These are phyloP conservation scores for Dissostichus mawsoni DNA, from an alignment of 2,113 vertebrate genomes.

Conservation along the genomic window DNA sequence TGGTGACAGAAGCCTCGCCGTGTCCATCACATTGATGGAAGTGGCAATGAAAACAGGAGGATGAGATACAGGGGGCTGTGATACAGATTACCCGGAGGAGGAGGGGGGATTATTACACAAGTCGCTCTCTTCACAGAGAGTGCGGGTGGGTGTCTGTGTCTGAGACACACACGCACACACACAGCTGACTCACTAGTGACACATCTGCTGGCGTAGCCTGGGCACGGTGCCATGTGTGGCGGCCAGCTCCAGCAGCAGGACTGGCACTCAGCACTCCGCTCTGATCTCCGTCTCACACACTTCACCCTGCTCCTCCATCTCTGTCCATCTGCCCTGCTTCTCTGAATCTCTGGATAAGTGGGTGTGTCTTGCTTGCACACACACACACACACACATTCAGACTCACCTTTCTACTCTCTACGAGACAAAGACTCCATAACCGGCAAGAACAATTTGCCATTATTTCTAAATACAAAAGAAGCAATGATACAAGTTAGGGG, in stretches of 20 bases:
- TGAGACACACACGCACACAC: conserved; percentile 41
- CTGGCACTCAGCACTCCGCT: conserved; percentile 75
- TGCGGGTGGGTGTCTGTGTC: conserved; percentile 63
- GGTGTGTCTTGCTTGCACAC: conserved; percentile 46
- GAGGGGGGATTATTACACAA: conserved; percentile 59
- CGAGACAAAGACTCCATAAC: conserved; percentile 41
- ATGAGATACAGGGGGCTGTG: conserved; percentile 43
- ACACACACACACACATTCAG: conserved; percentile 9
- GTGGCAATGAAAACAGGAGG: conserved; percentile 65
- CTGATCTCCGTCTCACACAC: conserved; percentile 74
- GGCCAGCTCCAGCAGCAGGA: conserved; percentile 75
- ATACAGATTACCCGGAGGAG: conserved; percentile 52
- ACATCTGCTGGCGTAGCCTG: conserved; percentile 79
- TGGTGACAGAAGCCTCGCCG: conserved; percentile 62
- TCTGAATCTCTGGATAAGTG: conserved; percentile 57
- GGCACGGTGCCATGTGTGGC: conserved; percentile 75
- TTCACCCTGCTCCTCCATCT: conserved; percentile 64
- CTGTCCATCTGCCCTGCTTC: conserved; percentile 69
- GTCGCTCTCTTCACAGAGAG: conserved; percentile 51
- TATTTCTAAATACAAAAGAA: conserved; percentile 20
- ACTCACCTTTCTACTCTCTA: conserved; percentile 26
- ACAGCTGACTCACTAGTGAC: conserved; percentile 80
- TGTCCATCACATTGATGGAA: conserved; percentile 75
- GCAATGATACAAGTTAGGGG: background rate
- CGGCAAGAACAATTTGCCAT: conserved; percentile 11